A percentile compares a stretch with the other conserved stretches of the same genome.
phyloP scores from a whole-genome alignment of 2,888 invertebrate species.

The Trissoscelio sp. region DNA sequence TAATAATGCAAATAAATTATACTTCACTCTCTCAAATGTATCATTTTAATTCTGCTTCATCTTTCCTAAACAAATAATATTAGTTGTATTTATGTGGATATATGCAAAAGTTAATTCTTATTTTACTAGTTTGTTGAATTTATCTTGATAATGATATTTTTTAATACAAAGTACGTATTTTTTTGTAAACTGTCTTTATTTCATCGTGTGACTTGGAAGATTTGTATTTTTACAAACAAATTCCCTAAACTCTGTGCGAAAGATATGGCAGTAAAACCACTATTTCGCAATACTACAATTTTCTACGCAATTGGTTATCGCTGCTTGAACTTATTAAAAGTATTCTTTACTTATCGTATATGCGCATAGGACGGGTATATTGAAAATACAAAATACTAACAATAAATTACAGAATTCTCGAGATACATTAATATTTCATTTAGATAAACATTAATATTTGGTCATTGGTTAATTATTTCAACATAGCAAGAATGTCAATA shows the following conservation, averaged over 20 bases:
- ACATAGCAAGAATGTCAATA: conserved; percentile 51
- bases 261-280: background rate
- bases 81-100: too few species aligned
- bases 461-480: conserved; percentile 79
- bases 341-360: too few species aligned
- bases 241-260: conserved; percentile 3
- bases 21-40: too few species aligned
- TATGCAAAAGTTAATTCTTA: too few species aligned
- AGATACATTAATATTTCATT: conserved; percentile 72
- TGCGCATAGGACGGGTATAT: conserved; percentile 42
- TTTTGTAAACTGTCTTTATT: conserved; percentile 52
- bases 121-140: too few species aligned
- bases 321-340: background rate
- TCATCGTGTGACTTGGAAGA: conserved; percentile 34
- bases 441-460: conserved; percentile 81
- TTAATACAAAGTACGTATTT: too few species aligned
- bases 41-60: too few species aligned
- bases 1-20: too few species aligned
- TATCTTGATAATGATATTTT: too few species aligned
- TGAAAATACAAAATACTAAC: conserved; percentile 66
- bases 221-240: conserved; percentile 29
- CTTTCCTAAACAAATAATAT: too few species aligned
- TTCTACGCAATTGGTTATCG: conserved; percentile 17
- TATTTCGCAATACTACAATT: conserved; percentile 8
- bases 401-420: conserved; percentile 78